Conservation (phyloP, 2,113 vertebrate species). For the Mus pahari region DNA sequence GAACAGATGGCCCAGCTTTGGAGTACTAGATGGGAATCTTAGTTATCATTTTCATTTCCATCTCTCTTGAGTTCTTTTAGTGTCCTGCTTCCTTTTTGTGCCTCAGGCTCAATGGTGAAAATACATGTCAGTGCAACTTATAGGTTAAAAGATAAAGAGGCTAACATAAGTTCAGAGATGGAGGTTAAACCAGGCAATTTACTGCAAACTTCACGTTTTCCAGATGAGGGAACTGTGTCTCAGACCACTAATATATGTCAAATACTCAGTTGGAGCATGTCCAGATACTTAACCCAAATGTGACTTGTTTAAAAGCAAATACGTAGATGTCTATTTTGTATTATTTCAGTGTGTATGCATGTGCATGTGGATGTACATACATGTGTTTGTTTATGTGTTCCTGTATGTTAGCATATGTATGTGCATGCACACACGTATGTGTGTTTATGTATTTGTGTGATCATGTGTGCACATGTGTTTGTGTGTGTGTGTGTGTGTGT, state of each 20-base stretch:
- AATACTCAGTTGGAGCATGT: not conserved
- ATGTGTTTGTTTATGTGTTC: not conserved
- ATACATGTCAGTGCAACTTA: not conserved
- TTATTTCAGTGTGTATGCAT: not conserved
- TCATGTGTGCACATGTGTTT: not conserved
- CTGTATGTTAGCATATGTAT: not conserved
- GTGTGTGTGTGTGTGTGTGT: not conserved
- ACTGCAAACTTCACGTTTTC: not conserved
- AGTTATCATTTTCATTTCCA: not conserved
- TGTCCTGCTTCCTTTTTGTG: slow-evolving; percentile 3
- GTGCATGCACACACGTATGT: not conserved
- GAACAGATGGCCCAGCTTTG: not conserved
- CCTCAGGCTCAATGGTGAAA: not conserved
- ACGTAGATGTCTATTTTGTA: not conserved
- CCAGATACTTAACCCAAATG: not conserved
- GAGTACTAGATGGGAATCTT: not conserved
- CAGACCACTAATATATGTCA: not conserved
- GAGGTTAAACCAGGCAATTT: not conserved
- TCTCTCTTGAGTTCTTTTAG: not conserved
- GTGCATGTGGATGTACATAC: too few relatives aligned
- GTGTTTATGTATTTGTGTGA: not conserved
- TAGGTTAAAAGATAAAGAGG: not conserved
- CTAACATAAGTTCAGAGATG: not conserved
- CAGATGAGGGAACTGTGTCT: slow-evolving; percentile 16
- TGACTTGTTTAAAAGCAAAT: not conserved